phyloP scores from a whole-genome alignment of 2,888 invertebrate genomes.

The Euproctis similis region DNA sequence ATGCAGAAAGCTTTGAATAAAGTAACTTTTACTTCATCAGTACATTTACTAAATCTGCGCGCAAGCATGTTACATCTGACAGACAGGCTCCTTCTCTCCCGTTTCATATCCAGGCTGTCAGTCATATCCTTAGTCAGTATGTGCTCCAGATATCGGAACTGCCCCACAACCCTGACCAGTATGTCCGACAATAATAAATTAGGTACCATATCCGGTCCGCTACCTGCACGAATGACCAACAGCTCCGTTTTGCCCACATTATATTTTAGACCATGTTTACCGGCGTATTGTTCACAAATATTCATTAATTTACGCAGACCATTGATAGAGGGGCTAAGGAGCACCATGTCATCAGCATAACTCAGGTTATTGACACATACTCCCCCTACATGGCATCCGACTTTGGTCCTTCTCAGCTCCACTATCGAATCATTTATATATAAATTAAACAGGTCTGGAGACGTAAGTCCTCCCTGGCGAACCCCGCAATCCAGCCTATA shows the following conservation, averaged over 20 bases:
- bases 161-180: not conserved
- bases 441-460: constrained; percentile 2
- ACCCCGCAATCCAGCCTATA: not conserved
- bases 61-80: not conserved
- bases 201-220: no score
- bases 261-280: constrained; percentile 5
- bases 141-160: constrained; percentile 12
- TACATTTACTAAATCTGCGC: not conserved
- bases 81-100: not conserved
- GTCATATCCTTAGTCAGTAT: constrained; percentile 5
- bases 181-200: no score
- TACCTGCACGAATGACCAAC: no score
- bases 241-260: constrained; percentile 1
- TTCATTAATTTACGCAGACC: not conserved
- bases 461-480: not conserved
- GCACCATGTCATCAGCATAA: constrained; percentile 13
- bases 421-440: constrained; percentile 6
- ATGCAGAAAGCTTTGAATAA: constrained; percentile 1
- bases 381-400: constrained; percentile 4
- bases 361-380: constrained; percentile 8
- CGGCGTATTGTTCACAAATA: not conserved
- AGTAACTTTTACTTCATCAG: not conserved
- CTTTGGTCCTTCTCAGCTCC: constrained; percentile 7
- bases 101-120: constrained; percentile 4
- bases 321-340: constrained; percentile 8